Conservation (phyloP, 2,888 invertebrate species). For the Dione vanillae region DNA sequence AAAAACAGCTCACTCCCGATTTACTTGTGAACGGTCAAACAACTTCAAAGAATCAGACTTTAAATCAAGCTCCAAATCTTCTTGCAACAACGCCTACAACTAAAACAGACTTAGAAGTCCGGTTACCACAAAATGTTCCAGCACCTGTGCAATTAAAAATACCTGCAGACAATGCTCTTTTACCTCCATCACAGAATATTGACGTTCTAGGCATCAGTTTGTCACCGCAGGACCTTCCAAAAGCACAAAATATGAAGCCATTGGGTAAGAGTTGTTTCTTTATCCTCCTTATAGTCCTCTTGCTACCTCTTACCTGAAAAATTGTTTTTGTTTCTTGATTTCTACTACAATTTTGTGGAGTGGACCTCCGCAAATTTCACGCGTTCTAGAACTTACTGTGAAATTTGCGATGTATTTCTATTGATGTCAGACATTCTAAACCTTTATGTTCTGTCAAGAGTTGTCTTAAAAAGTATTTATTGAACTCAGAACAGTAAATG, state of each 20-base stretch:
- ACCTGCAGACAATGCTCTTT: not conserved
- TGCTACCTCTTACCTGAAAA: too few species aligned
- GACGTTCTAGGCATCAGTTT: slow-evolving; percentile 35
- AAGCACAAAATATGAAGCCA: slow-evolving; percentile 18
- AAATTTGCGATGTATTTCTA: too few species aligned
- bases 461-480: too few species aligned
- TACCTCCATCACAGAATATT: slow-evolving; percentile 17
- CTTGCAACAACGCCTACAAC: slow-evolving; percentile 1
- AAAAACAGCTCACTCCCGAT: slow-evolving; percentile 71
- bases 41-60: slow-evolving; percentile 53
- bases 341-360: too few species aligned
- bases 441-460: too few species aligned
- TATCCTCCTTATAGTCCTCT: too few species aligned
- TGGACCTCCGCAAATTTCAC: too few species aligned
- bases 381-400: too few species aligned
- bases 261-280: slow-evolving; percentile 2
- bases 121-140: slow-evolving; percentile 41
- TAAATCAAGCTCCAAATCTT: slow-evolving; percentile 28
- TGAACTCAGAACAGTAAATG: too few species aligned
- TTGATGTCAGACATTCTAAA: too few species aligned
- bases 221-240: slow-evolving; percentile 29
- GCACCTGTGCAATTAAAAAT: not conserved
- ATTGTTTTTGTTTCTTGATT: too few species aligned
- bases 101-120: slow-evolving; percentile 45
- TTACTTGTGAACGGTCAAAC: slow-evolving; percentile 68